phyloP scores from a whole-genome alignment of 2,888 invertebrate species.

The Acrocyrtus sp. region DNA sequence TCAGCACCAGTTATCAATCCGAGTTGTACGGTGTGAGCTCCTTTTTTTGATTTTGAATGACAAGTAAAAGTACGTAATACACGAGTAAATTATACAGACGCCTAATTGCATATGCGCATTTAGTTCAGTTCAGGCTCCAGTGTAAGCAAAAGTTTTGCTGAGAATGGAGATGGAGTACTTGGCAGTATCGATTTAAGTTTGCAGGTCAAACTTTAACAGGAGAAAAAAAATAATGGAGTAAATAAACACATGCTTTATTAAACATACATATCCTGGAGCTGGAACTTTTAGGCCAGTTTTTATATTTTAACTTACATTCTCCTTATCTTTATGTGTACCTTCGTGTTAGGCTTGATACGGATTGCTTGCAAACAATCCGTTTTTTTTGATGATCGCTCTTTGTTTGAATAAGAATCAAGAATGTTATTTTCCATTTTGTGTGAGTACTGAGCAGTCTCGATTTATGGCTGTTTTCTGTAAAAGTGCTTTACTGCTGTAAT shows the following conservation, averaged over 20 bases:
- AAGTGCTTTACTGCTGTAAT: background rate
- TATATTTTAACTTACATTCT: slow-evolving; percentile 8
- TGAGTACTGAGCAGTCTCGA: no score
- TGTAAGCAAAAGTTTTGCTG: no score
- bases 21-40: slow-evolving; percentile 5
- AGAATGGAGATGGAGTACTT: background rate
- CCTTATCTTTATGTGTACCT: background rate
- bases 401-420: slow-evolving; percentile 32
- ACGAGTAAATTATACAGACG: background rate
- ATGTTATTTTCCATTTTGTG: slow-evolving; percentile 6
- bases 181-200: slow-evolving; percentile 10
- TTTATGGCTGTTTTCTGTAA: background rate
- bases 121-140: no score
- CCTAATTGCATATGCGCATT: background rate
- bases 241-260: no score
- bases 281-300: no score
- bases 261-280: no score
- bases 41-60: slow-evolving; percentile 20
- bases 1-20: slow-evolving; percentile 19
- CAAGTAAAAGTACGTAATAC: background rate
- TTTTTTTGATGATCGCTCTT: background rate
- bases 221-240: slow-evolving; percentile 14
- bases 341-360: background rate
- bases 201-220: slow-evolving; percentile 36
- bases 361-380: background rate